A percentile compares a stretch with the other conserved stretches of the same genome.
Evolutionary conservation across 2,113 vertebrate species (phyloP).

Genomic region (Ophthalmolycus amberensis): DNA sequence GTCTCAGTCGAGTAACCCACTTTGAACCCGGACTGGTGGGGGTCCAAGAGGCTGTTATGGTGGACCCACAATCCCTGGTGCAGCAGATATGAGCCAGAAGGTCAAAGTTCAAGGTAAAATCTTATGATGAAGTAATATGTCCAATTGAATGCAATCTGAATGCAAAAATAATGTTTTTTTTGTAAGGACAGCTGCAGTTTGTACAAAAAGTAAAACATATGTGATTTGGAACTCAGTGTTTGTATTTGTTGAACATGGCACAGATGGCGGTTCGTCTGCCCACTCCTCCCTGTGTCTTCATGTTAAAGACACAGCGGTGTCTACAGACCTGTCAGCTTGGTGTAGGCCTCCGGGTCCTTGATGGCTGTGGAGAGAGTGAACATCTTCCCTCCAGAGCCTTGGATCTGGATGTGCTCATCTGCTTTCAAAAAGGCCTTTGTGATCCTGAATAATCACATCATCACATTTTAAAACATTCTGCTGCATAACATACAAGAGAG

Average conservation of each 20-base stretch:
- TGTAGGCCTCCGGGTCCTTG: constrained; percentile 91
- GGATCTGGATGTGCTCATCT: constrained; percentile 81
- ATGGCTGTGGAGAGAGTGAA: constrained; percentile 86
- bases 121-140: no score
- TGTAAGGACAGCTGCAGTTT: no score
- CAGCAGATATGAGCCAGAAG: no score
- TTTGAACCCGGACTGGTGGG: no score
- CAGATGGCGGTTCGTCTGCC: not conserved
- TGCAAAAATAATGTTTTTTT: no score
- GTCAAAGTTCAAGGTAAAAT: no score
- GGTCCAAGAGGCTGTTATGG: no score
- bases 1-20: no score
- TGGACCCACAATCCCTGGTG: no score
- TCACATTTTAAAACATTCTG: not conserved
- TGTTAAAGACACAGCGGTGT: constrained; percentile 4
- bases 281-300: not conserved
- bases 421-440: constrained; percentile 89
- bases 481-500: not conserved
- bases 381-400: constrained; percentile 74
- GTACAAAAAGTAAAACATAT: no score
- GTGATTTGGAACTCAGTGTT: no score
- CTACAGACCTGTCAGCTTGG: constrained; percentile 89
- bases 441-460: constrained; percentile 81
- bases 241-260: not conserved
- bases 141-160: no score